Conservation (phyloP, 2,113 vertebrate genomes). For the Cromileptes altivelis region DNA sequence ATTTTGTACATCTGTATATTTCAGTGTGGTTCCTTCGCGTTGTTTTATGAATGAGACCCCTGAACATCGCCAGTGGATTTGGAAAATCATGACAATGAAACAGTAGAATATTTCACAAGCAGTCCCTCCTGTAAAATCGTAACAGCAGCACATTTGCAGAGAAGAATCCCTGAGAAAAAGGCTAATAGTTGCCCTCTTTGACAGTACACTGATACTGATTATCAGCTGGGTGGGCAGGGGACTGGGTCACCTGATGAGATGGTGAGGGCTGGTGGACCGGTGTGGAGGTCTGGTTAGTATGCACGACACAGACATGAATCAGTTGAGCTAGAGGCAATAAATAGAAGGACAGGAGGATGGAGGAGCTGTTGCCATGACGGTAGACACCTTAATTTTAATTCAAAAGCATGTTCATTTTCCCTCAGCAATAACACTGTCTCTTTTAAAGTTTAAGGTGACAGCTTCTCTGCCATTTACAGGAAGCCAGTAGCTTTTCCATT, state of each 20-base stretch:
- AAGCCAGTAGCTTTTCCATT: background rate
- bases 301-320: background rate
- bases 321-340: background rate
- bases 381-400: constrained; percentile 12
- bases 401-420: background rate
- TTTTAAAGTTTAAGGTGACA: background rate
- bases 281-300: too few relatives aligned
- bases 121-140: background rate
- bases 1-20: too few relatives aligned
- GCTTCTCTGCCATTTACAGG: background rate
- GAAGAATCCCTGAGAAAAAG: background rate
- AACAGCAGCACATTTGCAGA: background rate
- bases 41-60: too few relatives aligned
- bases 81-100: too few relatives aligned
- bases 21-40: too few relatives aligned
- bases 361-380: constrained; percentile 25
- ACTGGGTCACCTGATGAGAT: too few relatives aligned
- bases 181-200: too few relatives aligned
- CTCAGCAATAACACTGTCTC: background rate
- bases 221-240: too few relatives aligned
- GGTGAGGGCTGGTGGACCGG: too few relatives aligned
- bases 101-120: background rate
- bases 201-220: too few relatives aligned
- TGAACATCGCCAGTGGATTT: too few relatives aligned
- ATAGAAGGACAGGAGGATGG: background rate